Conservation (phyloP, 2,797 vertebrate species). For the Phaenicophaeus curvirostris region DNA sequence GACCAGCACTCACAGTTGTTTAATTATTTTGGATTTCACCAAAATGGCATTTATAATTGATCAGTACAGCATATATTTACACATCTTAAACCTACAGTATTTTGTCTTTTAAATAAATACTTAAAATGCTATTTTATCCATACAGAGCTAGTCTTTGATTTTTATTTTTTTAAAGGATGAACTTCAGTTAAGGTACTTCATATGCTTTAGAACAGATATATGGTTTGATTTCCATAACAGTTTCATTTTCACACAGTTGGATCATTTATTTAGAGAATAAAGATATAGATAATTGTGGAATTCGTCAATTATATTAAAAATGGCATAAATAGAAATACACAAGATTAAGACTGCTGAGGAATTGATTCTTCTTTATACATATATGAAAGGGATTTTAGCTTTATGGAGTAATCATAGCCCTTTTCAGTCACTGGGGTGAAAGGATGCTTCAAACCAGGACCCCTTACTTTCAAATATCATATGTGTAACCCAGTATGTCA, state of each 20-base stretch:
- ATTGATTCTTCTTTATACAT: neutral
- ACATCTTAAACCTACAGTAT: neutral
- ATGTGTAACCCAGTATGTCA: neutral
- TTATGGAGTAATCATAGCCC: neutral
- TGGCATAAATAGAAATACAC: neutral
- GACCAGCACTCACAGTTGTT: neutral
- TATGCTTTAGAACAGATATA: neutral
- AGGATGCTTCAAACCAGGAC: neutral
- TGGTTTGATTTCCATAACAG: neutral
- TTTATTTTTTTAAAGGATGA: neutral
- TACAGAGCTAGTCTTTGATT: neutral
- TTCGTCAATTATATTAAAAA: neutral
- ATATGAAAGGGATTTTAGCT: neutral
- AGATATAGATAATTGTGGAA: neutral
- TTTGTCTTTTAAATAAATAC: neutral
- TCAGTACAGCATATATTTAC: neutral
- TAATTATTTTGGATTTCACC: neutral
- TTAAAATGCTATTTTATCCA: neutral
- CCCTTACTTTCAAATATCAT: neutral
- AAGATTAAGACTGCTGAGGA: neutral
- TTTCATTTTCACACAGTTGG: neutral
- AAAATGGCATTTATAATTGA: neutral
- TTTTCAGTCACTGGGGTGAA: neutral
- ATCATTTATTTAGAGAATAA: neutral
- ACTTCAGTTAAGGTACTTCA: neutral